phyloP scores from a whole-genome alignment of 2,888 invertebrate genomes.

The Nowickia ferox region DNA sequence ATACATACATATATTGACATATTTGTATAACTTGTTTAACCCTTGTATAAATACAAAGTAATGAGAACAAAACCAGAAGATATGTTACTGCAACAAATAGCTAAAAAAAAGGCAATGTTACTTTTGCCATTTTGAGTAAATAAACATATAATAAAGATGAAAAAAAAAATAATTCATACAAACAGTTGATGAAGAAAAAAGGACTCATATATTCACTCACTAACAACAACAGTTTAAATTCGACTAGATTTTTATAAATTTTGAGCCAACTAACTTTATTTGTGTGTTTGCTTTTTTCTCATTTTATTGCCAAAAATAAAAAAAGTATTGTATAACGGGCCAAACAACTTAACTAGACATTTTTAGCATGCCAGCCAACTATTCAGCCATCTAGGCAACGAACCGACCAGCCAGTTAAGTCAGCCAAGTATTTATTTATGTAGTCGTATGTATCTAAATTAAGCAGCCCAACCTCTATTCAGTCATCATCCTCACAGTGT shows the following conservation, averaged over 20 bases:
- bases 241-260: conserved; percentile 24
- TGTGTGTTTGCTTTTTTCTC: not conserved
- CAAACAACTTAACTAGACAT: conserved; percentile 47
- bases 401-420: conserved; percentile 37
- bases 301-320: conserved; percentile 48
- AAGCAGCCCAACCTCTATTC: conserved; percentile 17
- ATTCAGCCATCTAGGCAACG: conserved; percentile 38
- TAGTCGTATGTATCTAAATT: not conserved
- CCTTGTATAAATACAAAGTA: conserved; percentile 39
- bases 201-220: conserved; percentile 28
- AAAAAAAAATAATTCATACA: conserved; percentile 21
- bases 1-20: not conserved
- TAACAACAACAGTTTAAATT: conserved; percentile 29
- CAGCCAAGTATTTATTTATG: conserved; percentile 25
- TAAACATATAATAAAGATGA: conserved; percentile 58
- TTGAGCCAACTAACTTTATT: conserved; percentile 27
- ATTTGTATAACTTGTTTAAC: not conserved
- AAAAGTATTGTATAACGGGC: conserved; percentile 31
- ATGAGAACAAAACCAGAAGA: conserved; percentile 16
- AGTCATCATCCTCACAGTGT: conserved; percentile 7
- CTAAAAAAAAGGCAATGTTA: conserved; percentile 1
- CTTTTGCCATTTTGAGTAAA: conserved; percentile 50
- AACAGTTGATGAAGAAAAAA: conserved; percentile 15
- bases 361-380: conserved; percentile 25
- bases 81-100: conserved; percentile 21